Evolutionary conservation across 2,888 invertebrate species (phyloP).

Genomic region (Eilema sororculum): DNA sequence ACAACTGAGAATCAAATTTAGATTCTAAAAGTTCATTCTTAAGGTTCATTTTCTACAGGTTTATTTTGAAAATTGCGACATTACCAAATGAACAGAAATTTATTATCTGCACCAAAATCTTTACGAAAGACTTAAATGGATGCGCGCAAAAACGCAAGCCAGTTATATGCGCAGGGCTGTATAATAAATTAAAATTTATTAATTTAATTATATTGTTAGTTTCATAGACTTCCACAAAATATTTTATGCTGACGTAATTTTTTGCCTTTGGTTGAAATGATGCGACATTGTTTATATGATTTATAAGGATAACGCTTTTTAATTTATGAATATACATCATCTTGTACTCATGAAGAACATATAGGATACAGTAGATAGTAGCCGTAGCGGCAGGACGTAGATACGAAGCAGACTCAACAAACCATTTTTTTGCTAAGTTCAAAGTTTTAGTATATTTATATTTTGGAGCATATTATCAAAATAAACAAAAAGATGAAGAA

Average conservation of each 20-base stretch:
- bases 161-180: slow-evolving; percentile 71
- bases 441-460: neutral
- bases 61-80: slow-evolving; percentile 24
- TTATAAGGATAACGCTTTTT: neutral
- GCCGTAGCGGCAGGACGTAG: neutral
- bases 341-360: no score
- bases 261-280: neutral
- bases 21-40: accelerated
- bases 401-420: neutral
- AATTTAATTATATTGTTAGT: slow-evolving; percentile 60
- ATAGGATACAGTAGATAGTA: neutral
- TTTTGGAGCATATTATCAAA: slow-evolving; percentile 7
- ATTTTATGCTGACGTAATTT: slow-evolving; percentile 24
- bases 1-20: slow-evolving; percentile 18
- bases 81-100: slow-evolving; percentile 45
- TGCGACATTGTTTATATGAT: neutral
- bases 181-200: slow-evolving; percentile 62
- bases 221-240: slow-evolving; percentile 45
- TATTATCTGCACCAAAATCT: slow-evolving; percentile 84
- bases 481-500: slow-evolving; percentile 3
- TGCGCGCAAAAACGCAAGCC: slow-evolving; percentile 78
- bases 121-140: slow-evolving; percentile 82
- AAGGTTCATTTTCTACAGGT: slow-evolving; percentile 31
- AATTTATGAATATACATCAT: neutral
- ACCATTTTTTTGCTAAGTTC: neutral